Percentiles rank a stretch among this genome's conserved stretches.
Conservation (phyloP, 2,113 vertebrate genomes). For the Gymnarchus niloticus region DNA sequence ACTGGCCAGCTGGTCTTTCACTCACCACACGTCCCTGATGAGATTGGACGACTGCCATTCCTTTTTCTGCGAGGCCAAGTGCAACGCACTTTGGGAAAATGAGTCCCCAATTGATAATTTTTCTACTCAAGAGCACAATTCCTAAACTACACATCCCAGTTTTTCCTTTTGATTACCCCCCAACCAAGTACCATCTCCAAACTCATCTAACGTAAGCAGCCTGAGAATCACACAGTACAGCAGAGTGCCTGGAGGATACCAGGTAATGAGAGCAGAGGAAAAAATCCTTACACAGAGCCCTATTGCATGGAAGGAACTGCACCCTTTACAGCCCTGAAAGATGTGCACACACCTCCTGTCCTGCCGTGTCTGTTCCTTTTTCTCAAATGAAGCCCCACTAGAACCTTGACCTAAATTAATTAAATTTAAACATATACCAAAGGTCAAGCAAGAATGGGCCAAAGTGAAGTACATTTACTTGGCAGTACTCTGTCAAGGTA, state of each 20-base stretch:
- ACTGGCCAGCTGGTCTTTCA: slow-evolving; percentile 61
- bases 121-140: slow-evolving; percentile 42
- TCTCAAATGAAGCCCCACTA: slow-evolving; percentile 33
- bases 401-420: slow-evolving; percentile 57
- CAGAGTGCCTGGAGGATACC: slow-evolving; percentile 66
- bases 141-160: slow-evolving; percentile 72
- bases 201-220: slow-evolving; percentile 72
- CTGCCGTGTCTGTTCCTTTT: slow-evolving; percentile 30
- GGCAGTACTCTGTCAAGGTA: background rate
- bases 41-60: slow-evolving; percentile 60
- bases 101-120: slow-evolving; percentile 52
- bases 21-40: slow-evolving; percentile 68
- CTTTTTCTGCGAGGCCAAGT: slow-evolving; percentile 62
- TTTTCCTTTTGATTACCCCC: slow-evolving; percentile 33
- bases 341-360: background rate
- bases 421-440: slow-evolving; percentile 28
- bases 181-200: slow-evolving; percentile 46
- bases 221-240: slow-evolving; percentile 70
- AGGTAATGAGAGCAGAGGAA: slow-evolving; percentile 68
- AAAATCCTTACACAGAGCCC: slow-evolving; percentile 52
- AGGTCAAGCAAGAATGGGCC: slow-evolving; percentile 25
- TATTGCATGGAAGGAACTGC: slow-evolving; percentile 30
- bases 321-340: background rate
- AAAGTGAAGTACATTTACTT: slow-evolving; percentile 13
- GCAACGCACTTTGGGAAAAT: slow-evolving; percentile 65